Base-by-base conservation (phyloP, 2,888 invertebrate genomes). In the Byasa hedistus region DNA sequence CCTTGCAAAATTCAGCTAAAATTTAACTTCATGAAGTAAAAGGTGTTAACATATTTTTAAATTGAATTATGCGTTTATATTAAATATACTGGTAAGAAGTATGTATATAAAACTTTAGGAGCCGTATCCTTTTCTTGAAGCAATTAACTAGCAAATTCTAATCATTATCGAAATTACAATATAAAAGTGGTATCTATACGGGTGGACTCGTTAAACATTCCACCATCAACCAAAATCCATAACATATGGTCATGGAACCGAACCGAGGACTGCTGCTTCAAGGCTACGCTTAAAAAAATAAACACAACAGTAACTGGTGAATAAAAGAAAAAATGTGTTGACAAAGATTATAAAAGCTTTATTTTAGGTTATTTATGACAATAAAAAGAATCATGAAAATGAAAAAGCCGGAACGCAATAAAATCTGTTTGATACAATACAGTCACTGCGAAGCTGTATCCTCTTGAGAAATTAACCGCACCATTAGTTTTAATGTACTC, bases 401-500 rank as follows among this genome's bases (percentile, higher is more conserved):
- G 48, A 56, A 60, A 65, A 56, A 60, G 17, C 48, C 56, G 56
- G 54, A 61, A 55, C 52, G 65, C 65, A 48, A 61, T 66, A 57
- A 61, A 57, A 61, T 66, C 61, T 66, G 61, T 66, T 61, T 61
- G 61, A 61, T 65, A 66, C 61, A 66, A 62, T 66, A 54, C 66
- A 54, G 62, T 39, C 54, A 44, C 32, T 51, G 59, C 27, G 32
- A 57, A 54, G 62, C 58, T 58, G 57, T 86, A 88, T 88, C 81
- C 90, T 91, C 91, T 85, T 86, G 90, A 91, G 91, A 90, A 91
- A 91, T 91, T 91, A 90, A 88, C 85, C 80, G 86, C 85, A 86
- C 89, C 90, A 91, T 91, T 91, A 89, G 87, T 91, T 91, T 90
- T 90, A 90, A 91, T 90, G 88, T 86, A 87, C 87, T 84, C 80